Conservation (phyloP, 2,113 vertebrate species). For the Seriola rivoliana region DNA sequence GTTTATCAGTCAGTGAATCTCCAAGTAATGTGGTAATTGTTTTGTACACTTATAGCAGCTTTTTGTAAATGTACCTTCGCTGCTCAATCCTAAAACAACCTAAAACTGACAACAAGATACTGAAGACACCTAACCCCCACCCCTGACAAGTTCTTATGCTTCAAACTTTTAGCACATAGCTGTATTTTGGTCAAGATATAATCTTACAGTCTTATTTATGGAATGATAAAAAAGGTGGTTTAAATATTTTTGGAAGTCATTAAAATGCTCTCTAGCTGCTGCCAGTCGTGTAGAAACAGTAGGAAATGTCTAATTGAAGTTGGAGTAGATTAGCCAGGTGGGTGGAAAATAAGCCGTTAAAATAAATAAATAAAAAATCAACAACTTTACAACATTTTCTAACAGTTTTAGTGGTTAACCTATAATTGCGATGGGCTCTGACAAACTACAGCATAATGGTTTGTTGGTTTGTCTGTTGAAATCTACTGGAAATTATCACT, state of each 20-base stretch:
- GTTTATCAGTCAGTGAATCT: neutral
- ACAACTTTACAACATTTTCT: neutral
- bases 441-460: conserved; percentile 9
- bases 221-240: neutral
- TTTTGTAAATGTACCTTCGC: neutral
- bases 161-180: neutral
- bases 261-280: neutral
- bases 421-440: neutral
- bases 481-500: conserved; percentile 39
- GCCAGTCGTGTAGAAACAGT: neutral
- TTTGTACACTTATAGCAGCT: neutral
- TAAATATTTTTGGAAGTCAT: neutral
- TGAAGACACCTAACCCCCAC: neutral
- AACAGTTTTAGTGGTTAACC: neutral
- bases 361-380: neutral
- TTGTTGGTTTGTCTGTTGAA: conserved; percentile 5
- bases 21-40: neutral
- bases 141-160: too few species aligned
- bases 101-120: neutral
- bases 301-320: neutral
- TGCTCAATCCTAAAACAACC: neutral
- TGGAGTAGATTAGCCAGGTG: neutral
- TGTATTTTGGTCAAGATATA: neutral
- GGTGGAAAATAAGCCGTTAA: neutral
- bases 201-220: neutral